Evolutionary conservation across 2,888 invertebrate species (phyloP), one percentile per base, ranked within the genome.

Genomic region (Rugalucina vietnamica): DNA sequence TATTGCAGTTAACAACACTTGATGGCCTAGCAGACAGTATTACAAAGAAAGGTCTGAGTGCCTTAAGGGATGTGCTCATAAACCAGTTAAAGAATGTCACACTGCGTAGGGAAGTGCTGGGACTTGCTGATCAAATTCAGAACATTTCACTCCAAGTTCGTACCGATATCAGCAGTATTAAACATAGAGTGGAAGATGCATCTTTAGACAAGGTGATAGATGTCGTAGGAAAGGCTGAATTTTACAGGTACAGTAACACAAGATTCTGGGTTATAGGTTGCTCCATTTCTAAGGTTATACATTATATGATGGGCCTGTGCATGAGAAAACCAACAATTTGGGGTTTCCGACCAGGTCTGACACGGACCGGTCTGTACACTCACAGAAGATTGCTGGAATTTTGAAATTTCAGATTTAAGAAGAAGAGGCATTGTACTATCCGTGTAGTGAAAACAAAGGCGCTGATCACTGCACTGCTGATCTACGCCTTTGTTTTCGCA

Each of bases 191-290:
- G 14, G 85, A 82, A 5, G 83, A 86, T 72, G 71, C 88, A 8
- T 79, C 82, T 24, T 78, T 91, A 5, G 84, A 88, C 27, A 71
- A 82, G 27, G 65, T 90, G 10, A 74, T 88, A 8, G 71, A 86
- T n/a, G 37, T 77, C 1, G 87, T 89, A 1, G 76, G 81, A 10
- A 54, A 80, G 34, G 77, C 84, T n/a, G 92, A 92, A 75, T 88
- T 89, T 57, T 88, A 89, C 76, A 91, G 92, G 92, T 92, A 81
- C 12, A 54, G n/a, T n/a, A n/a, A n/a, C n/a, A n/a, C n/a, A n/a
- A n/a, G n/a, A n/a, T n/a, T n/a, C n/a, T n/a, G n/a, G n/a, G n/a
- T n/a, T n/a, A n/a, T n/a, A n/a, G n/a, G n/a, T n/a, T n/a, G n/a
- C n/a, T n/a, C n/a, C n/a, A n/a, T n/a, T n/a, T n/a, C n/a, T n/a